Percentiles rank a stretch among this genome's conserved stretches.
These are phyloP conservation scores for Brachyistius frenatus DNA, from an alignment of 2,113 vertebrate species.

Conservation along the genomic window DNA sequence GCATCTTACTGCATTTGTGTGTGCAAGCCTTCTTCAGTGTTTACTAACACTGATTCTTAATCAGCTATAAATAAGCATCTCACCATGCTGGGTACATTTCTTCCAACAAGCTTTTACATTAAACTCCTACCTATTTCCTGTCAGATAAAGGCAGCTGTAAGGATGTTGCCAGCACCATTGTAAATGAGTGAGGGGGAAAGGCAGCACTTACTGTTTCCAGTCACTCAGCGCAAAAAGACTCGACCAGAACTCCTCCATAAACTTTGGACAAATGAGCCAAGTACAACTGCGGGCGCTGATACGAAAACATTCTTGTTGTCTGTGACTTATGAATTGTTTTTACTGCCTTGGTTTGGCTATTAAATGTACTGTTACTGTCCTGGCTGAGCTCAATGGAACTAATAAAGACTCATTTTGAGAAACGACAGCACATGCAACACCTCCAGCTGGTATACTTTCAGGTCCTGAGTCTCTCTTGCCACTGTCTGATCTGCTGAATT, in stretches of 20 bases:
- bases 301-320: slow-evolving; percentile 25
- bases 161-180: slow-evolving; percentile 16
- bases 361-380: slow-evolving; percentile 13
- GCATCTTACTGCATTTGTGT: slow-evolving; percentile 8
- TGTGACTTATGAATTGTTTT: slow-evolving; percentile 10
- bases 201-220: slow-evolving; percentile 61
- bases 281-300: background rate
- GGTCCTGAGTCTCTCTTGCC: background rate
- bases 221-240: slow-evolving; percentile 48
- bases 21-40: background rate
- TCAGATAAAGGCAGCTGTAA: slow-evolving; percentile 26
- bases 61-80: slow-evolving; percentile 30
- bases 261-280: slow-evolving; percentile 24
- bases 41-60: slow-evolving; percentile 35
- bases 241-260: slow-evolving; percentile 34
- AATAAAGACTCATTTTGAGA: background rate
- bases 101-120: slow-evolving; percentile 44
- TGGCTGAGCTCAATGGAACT: background rate
- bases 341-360: background rate
- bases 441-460: background rate
- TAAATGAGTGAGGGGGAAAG: slow-evolving; percentile 45
- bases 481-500: background rate
- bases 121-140: slow-evolving; percentile 37
- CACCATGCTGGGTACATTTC: slow-evolving; percentile 12
- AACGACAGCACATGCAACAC: background rate